Conservation (phyloP, 1,140 invertebrate genomes). For the Calephelis nemesis region DNA sequence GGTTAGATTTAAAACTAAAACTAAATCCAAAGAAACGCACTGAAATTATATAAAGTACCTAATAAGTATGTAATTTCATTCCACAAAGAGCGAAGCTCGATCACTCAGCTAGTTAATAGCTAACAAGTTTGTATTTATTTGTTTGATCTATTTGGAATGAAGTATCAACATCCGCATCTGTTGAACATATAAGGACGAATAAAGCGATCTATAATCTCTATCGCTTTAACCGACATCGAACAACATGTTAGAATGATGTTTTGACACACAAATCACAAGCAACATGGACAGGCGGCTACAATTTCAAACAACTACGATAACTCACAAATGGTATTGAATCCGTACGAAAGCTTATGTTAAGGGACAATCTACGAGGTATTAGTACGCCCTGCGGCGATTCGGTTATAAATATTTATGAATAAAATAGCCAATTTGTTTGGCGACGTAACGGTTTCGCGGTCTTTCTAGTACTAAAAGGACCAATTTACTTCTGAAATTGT, state of each 20-base stretch:
- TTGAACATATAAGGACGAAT: slow-evolving; percentile 7
- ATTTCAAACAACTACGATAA: slow-evolving; percentile 15
- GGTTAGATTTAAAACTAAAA: too few species aligned
- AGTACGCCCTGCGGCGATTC: slow-evolving; percentile 43
- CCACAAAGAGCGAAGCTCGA: too few species aligned
- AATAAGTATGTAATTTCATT: too few species aligned
- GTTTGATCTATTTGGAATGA: too few species aligned
- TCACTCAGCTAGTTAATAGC: too few species aligned
- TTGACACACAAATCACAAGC: slow-evolving; percentile 13
- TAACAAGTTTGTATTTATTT: too few species aligned
- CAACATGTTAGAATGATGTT: slow-evolving; percentile 12
- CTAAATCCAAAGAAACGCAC: too few species aligned
- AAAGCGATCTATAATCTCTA: slow-evolving; percentile 13
- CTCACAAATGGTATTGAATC: slow-evolving; percentile 14
- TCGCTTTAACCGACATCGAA: slow-evolving; percentile 9
- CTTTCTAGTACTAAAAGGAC: slow-evolving; percentile 14
- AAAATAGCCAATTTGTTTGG: slow-evolving; percentile 50
- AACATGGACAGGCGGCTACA: slow-evolving; percentile 4
- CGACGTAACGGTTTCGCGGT: slow-evolving; percentile 9
- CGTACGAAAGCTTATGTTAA: slow-evolving; percentile 29
- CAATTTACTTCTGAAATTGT: slow-evolving; percentile 26
- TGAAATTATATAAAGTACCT: too few species aligned
- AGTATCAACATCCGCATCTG: slow-evolving; percentile 9
- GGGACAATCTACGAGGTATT: slow-evolving; percentile 39
- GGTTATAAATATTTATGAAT: slow-evolving; percentile 59